Conservation (phyloP, 2,797 vertebrate genomes). For the Chloroceryle amazona region DNA sequence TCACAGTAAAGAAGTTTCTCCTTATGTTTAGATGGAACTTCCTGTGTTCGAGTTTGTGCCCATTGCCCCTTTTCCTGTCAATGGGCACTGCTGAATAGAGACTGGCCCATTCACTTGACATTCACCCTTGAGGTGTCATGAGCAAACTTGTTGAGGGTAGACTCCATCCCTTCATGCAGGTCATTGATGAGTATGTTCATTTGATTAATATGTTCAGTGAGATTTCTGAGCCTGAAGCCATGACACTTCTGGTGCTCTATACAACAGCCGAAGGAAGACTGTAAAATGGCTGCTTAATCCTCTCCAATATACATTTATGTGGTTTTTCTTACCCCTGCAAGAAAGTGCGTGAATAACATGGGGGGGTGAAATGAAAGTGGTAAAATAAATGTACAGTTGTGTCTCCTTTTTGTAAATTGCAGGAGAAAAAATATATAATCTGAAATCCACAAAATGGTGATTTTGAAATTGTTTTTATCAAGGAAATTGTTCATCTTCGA, state of each 20-base stretch:
- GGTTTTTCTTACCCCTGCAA: background rate
- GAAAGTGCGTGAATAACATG: background rate
- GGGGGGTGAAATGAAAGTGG: background rate
- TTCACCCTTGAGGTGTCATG: too few relatives aligned
- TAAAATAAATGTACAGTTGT: background rate
- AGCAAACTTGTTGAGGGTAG: too few relatives aligned
- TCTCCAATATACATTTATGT: background rate
- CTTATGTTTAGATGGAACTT: background rate
- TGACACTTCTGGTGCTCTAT: accelerated
- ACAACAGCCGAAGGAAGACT: background rate
- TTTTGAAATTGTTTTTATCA: background rate
- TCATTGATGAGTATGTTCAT: too few relatives aligned
- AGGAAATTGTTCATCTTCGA: background rate
- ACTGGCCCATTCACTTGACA: too few relatives aligned
- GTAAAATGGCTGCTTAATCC: background rate
- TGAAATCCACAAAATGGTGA: background rate
- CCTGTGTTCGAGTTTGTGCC: too few relatives aligned
- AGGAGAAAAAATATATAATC: background rate
- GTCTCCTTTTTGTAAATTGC: background rate
- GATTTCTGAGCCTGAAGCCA: background rate
- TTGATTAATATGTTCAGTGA: background rate
- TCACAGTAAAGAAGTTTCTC: background rate
- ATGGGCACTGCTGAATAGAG: too few relatives aligned
- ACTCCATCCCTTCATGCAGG: too few relatives aligned
- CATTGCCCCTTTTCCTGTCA: too few relatives aligned